phyloP scores from a whole-genome alignment of 2,888 invertebrate genomes.

The Clitarchus hookeri region DNA sequence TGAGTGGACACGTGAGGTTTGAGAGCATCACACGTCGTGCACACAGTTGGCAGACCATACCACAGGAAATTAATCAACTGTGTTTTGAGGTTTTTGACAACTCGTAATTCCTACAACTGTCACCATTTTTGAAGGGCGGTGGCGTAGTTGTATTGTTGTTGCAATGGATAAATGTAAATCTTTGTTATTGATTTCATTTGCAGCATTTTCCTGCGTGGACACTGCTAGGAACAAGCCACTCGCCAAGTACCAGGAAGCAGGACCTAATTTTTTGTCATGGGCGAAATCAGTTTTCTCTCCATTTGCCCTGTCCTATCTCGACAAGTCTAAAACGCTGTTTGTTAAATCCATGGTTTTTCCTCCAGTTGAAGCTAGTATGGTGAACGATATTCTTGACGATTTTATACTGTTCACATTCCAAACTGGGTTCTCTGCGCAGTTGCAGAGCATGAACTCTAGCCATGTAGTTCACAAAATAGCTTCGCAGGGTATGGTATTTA shows the following conservation, averaged over 20 bases:
- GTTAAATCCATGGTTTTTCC: background rate
- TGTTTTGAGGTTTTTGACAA: too few relatives aligned
- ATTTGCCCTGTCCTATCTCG: background rate
- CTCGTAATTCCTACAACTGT: too few relatives aligned
- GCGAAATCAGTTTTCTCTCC: background rate
- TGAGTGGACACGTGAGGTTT: too few relatives aligned
- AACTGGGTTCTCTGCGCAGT: background rate
- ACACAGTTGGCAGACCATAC: too few relatives aligned
- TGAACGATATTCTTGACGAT: background rate
- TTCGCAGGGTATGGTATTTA: background rate
- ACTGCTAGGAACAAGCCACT: background rate
- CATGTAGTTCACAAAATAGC: background rate
- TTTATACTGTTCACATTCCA: background rate
- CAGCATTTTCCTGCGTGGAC: background rate
- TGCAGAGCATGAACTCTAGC: background rate
- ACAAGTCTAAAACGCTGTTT: background rate
- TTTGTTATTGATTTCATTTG: background rate
- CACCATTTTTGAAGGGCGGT: too few relatives aligned
- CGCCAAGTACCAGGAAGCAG: background rate
- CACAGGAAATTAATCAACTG: too few relatives aligned
- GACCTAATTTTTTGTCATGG: background rate
- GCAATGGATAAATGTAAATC: background rate
- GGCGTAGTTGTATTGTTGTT: background rate
- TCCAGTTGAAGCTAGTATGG: background rate
- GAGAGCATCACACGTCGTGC: too few relatives aligned